Percentiles rank a stretch among this genome's conserved stretches.
Conservation (phyloP, 2,113 vertebrate species). For the Gambusia holbrooki region DNA sequence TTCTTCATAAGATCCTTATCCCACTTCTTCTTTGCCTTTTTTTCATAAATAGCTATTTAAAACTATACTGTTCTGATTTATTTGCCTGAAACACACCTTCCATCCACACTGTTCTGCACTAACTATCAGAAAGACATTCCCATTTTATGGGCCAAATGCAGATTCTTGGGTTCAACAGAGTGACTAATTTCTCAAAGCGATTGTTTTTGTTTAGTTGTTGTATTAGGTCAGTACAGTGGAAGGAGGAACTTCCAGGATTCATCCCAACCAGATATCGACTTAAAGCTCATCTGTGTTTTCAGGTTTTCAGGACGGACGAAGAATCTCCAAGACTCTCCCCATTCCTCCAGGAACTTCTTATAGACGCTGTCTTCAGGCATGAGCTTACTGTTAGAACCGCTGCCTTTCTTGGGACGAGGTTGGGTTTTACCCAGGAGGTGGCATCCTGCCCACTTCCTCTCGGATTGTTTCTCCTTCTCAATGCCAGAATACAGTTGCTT, state of each 20-base stretch:
- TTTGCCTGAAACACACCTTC: background rate
- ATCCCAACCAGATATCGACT: slow-evolving; percentile 47
- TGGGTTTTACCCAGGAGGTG: slow-evolving; percentile 67
- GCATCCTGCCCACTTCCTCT: slow-evolving; percentile 52
- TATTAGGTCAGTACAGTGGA: slow-evolving; percentile 15
- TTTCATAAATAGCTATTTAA: background rate
- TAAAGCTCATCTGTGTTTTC: slow-evolving; percentile 25
- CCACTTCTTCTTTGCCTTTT: background rate
- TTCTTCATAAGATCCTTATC: background rate
- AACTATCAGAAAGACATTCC: background rate
- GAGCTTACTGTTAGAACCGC: background rate
- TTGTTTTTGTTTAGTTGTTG: background rate
- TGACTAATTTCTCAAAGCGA: no score
- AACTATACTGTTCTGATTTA: background rate
- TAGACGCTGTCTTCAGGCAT: slow-evolving; percentile 1
- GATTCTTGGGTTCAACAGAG: no score
- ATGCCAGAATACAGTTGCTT: slow-evolving; percentile 28
- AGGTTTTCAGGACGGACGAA: background rate
- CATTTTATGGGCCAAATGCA: background rate
- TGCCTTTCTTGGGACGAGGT: slow-evolving; percentile 37
- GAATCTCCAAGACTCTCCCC: slow-evolving; percentile 69
- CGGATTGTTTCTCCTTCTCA: slow-evolving; percentile 35
- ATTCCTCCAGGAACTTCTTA: slow-evolving; percentile 46
- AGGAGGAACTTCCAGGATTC: slow-evolving; percentile 71
- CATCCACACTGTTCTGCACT: no score